Evolutionary conservation across 2,797 vertebrate genomes (phyloP), one percentile per base, ranked within the genome.

Genomic region (Leontocebus nigricollis): DNA sequence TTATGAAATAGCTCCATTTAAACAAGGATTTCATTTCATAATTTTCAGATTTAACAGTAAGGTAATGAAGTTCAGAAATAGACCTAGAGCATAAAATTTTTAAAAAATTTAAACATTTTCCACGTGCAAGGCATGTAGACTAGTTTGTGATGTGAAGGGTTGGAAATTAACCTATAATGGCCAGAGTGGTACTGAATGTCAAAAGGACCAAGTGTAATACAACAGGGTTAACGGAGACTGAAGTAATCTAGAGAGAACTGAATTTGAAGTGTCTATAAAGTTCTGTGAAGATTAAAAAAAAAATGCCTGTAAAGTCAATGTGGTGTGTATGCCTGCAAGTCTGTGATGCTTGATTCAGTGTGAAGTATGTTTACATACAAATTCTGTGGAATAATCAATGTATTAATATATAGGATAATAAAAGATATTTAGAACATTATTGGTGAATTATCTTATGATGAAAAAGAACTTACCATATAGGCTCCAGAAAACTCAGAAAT

Each of bases 371-470:
- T 55, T 88, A 76, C 52, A n/a, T 64, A 91, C 92, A 95, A 95
- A 48, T 33, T 48, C 36, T 95, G 22, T 93, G 75, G 39, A 94
- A 86, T 73, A 76, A 84, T 24, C 44, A 70, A 30, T 39, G 76
- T 67, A 75, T 77, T 90, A 93, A 7, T 33, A 80, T 26, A 33
- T 80, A 67, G 64, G 17, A n/a, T 61, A 26, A 77, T 48, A 73
- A 96, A 88, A 73, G 39, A 67, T 64, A 61, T 41, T 46, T 85
- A 93, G 41, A 67, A 93, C 86, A 81, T 72, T 86, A 75, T 52
- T 86, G 70, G 46, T 81, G 46, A 93, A 84, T 89, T 92, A 64
- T 76, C 67, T 88, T 94, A 93, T 72, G 24, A 88, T 48, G 61
- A 85, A 92, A 17, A 22, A 67, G 77, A 94, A 22, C 19, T 89